Evolutionary conservation across 2,888 invertebrate genomes (phyloP).

Genomic region (Heliconius hortense): DNA sequence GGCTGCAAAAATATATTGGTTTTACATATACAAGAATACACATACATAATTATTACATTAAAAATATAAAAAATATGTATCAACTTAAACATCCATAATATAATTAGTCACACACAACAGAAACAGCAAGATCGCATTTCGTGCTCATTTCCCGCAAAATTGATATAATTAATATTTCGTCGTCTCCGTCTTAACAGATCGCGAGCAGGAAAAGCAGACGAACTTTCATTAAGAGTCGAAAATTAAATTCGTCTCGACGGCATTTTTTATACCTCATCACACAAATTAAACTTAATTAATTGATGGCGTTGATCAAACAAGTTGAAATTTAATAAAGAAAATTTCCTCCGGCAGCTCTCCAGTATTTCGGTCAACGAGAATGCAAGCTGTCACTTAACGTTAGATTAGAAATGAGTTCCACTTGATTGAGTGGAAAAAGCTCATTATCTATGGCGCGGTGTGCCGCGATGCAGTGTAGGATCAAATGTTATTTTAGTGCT

Average conservation of each 20-base stretch:
- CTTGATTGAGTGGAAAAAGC: conserved; percentile 21
- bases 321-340: conserved; percentile 41
- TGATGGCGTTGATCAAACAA: conserved; percentile 52
- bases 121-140: conserved; percentile 4
- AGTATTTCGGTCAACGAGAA: conserved; percentile 25
- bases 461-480: conserved; percentile 15
- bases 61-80: no score
- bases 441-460: conserved; percentile 18
- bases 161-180: conserved; percentile 63
- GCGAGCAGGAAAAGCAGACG: conserved; percentile 40
- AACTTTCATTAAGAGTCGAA: conserved; percentile 47
- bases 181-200: conserved; percentile 53
- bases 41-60: background rate
- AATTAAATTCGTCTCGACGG: conserved; percentile 66
- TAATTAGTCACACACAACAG: background rate
- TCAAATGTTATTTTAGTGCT: conserved; percentile 15
- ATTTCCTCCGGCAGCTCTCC: conserved; percentile 30
- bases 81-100: background rate
- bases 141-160: conserved; percentile 37
- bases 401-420: conserved; percentile 23
- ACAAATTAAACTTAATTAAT: conserved; percentile 66
- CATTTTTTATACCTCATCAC: conserved; percentile 57
- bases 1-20: background rate
- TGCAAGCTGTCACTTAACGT: conserved; percentile 31
- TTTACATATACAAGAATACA: background rate